These are phyloP conservation scores for Teleopsis dalmanni DNA, from an alignment of 1,140 invertebrate species.

Conservation along the genomic window DNA sequence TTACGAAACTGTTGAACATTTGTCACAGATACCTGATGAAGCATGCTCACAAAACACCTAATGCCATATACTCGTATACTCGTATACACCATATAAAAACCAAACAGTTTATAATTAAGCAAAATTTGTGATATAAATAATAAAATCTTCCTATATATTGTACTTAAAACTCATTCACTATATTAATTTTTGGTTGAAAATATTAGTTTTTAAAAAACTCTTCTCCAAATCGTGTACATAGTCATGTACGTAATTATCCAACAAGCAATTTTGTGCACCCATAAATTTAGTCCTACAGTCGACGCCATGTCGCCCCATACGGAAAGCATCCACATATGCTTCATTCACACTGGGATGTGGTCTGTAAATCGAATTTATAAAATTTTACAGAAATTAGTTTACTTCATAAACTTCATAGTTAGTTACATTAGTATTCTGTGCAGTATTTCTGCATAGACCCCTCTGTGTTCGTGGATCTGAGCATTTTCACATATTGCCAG, in stretches of 20 bases:
- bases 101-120: no score
- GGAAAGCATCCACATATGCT: conserved; percentile 21
- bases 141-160: no score
- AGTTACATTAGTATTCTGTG: conserved; percentile 26
- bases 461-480: conserved; percentile 26
- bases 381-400: not conserved
- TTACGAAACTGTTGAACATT: no score
- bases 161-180: no score
- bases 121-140: no score
- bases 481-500: conserved; percentile 30
- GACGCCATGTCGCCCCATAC: conserved; percentile 24
- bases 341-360: conserved; percentile 20
- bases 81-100: no score
- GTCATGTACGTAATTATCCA: conserved; percentile 28
- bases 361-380: conserved; percentile 1
- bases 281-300: conserved; percentile 21
- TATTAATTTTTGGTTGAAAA: no score
- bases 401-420: not conserved
- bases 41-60: no score
- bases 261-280: conserved; percentile 16
- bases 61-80: no score
- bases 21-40: no score
- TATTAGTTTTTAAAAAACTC: no score
- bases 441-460: conserved; percentile 24
- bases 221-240: conserved; percentile 10